Evolutionary conservation across 2,113 vertebrate species (phyloP), one percentile per base, ranked within the genome.

Genomic region (Callithrix jacchus): DNA sequence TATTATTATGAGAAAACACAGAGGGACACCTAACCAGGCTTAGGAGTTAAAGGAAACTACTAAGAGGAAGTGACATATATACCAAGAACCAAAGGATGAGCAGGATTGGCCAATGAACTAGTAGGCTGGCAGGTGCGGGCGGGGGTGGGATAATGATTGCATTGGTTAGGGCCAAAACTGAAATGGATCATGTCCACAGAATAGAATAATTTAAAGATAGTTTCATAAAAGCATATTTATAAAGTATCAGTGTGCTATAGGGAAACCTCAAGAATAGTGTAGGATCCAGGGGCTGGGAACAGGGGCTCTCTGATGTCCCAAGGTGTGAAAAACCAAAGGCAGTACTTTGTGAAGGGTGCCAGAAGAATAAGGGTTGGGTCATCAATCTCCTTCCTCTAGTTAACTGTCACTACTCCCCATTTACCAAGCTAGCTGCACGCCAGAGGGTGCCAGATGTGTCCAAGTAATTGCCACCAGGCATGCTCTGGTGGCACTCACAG

Each of bases 401-500:
- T 40, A 12, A 25, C 8, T 42, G 49, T 3, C 7, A 32, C 25
- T 93, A 9, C 3, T 79, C 6, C 16, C 52, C 45, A 37, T 1
- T 93, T 90, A 32, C 45, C 61, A 88, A 58, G 25, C 8, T 45
- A 8, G 2, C n/a, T 71, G 56, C 16, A 23, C 45, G 25, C 23
- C 68, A 54, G 12, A 40, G 1, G 17, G 21, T 4, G 3, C 4
- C 5, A 49, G 17, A 27, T 2, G 0, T 35, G 3, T 35, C 45
- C 13, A 17, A 32, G 9, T 54, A 20, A 77, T 27, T 7, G 64
- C n/a, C 68, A 76, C 14, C 49, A 10, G 4, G 8, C n/a, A 25
- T n/a, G 3, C 27, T 20, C 40, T 9, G 10, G 40, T 71, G 35
- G 5, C 1, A 6, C 13, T 85, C 45, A 11, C 23, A 58, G 27